phyloP scores from a whole-genome alignment of 2,113 vertebrate genomes.

The Callithrix jacchus region DNA sequence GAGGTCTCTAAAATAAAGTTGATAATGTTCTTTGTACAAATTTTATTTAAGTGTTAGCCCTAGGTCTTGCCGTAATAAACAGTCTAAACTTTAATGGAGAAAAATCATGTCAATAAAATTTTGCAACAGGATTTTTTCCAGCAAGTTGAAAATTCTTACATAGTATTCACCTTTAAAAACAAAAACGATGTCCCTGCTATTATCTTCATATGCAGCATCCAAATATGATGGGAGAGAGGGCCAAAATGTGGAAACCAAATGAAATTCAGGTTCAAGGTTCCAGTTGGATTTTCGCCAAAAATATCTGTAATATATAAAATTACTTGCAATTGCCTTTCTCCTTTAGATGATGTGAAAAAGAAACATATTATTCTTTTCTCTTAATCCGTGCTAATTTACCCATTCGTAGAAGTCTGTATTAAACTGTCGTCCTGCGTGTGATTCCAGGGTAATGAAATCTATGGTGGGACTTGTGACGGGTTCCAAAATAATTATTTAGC shows the following conservation, averaged over 20 bases:
- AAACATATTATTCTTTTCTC: neutral
- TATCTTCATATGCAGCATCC: constrained; percentile 83
- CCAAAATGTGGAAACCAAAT: constrained; percentile 85
- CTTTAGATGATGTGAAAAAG: neutral
- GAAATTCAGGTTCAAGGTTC: constrained; percentile 51
- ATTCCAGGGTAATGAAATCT: neutral
- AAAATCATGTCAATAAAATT: neutral
- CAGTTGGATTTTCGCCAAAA: constrained; percentile 84
- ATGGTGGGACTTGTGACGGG: neutral
- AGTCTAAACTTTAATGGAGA: neutral
- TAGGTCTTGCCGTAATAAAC: neutral
- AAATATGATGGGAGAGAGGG: constrained; percentile 82
- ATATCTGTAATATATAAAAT: constrained; percentile 76
- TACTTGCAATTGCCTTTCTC: neutral
- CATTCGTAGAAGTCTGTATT: neutral
- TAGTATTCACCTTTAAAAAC: constrained; percentile 78
- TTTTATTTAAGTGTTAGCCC: neutral
- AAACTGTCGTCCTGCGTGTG: neutral
- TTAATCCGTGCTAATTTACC: neutral
- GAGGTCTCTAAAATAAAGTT: neutral
- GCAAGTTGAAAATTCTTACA: neutral
- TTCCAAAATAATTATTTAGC: neutral
- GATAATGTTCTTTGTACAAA: neutral
- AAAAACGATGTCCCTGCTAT: constrained; percentile 55
- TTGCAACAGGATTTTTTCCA: neutral